Evolutionary conservation across 2,113 vertebrate species (phyloP).

Genomic region (Isurus oxyrinchus): DNA sequence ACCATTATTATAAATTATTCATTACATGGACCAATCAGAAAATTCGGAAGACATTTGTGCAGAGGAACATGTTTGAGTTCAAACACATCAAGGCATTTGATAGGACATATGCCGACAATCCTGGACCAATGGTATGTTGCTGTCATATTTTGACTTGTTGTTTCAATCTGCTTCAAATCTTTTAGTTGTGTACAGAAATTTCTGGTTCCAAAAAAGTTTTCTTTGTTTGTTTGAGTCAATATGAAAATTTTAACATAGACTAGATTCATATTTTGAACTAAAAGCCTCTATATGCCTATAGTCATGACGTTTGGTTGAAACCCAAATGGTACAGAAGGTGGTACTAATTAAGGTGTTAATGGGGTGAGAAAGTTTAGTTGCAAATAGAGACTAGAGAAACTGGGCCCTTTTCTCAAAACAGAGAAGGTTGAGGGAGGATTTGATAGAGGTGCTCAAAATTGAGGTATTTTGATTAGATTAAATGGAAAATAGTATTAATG

Average conservation of each 20-base stretch:
- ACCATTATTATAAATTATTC: slow-evolving; percentile 97
- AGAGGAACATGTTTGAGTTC: slow-evolving; percentile 99
- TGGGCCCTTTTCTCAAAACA: neutral
- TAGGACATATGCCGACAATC: slow-evolving; percentile 86
- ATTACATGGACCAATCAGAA: slow-evolving; percentile 99
- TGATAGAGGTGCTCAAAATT: neutral
- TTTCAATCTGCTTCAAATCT: neutral
- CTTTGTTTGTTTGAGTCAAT: too few relatives aligned
- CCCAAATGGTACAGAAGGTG: neutral
- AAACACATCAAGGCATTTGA: slow-evolving; percentile 98
- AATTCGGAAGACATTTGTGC: slow-evolving; percentile 93
- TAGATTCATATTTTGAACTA: neutral
- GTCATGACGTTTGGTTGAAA: neutral
- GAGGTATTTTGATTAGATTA: neutral
- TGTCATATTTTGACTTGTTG: neutral
- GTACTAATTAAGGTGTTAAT: neutral
- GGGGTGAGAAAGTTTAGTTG: neutral
- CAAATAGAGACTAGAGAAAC: neutral
- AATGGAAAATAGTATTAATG: neutral
- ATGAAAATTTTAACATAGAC: neutral
- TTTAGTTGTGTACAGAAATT: neutral
- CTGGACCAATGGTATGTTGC: slow-evolving; percentile 80
- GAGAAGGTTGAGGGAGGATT: neutral
- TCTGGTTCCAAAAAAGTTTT: neutral
- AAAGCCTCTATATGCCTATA: neutral